Evolutionary conservation across 1,140 invertebrate genomes (phyloP).

Genomic region (Heliconius eleuchia): DNA sequence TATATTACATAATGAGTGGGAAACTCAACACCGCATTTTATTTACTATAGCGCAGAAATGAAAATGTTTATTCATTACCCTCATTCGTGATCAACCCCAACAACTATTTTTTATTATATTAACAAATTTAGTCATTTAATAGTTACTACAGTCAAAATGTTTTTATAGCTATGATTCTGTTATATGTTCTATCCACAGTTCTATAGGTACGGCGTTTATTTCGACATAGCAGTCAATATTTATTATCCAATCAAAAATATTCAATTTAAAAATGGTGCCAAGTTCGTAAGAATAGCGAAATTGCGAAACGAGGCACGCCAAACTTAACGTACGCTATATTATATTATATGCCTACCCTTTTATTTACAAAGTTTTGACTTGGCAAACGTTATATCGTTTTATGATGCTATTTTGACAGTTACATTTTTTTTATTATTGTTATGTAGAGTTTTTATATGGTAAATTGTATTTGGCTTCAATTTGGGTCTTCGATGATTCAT

Average conservation of each 20-base stretch:
- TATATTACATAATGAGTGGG: too few species aligned
- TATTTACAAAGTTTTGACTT: slow-evolving; percentile 8
- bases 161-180: too few species aligned
- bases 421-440: neutral
- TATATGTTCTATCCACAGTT: neutral
- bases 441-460: neutral
- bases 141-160: too few species aligned
- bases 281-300: slow-evolving; percentile 7
- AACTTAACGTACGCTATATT: neutral
- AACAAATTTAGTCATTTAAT: too few species aligned
- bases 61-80: too few species aligned
- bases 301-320: slow-evolving; percentile 1
- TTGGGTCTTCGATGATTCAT: neutral
- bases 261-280: neutral
- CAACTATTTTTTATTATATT: too few species aligned
- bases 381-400: neutral
- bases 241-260: slow-evolving; percentile 7
- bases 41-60: too few species aligned
- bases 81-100: too few species aligned
- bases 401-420: neutral
- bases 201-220: neutral
- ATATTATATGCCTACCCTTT: slow-evolving; percentile 4
- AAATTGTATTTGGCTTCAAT: neutral
- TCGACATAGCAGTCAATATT: neutral
- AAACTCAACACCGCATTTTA: too few species aligned